Evolutionary conservation across 2,113 vertebrate species (phyloP).

Genomic region (Lophura nycthemera): DNA sequence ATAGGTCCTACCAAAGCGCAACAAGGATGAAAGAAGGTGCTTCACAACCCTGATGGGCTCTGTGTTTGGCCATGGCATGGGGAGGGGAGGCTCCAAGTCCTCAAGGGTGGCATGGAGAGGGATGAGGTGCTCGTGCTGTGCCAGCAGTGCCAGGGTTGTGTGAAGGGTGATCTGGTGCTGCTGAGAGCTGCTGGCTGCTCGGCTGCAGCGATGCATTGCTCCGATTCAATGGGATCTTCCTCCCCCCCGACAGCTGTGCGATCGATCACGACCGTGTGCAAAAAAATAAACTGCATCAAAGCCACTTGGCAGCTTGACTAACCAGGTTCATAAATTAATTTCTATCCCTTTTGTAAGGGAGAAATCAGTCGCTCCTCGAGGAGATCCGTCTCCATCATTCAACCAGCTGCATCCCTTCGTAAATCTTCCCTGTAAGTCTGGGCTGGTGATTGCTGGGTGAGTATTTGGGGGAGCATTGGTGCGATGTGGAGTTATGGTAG

Average conservation of each 20-base stretch:
- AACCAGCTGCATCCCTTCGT: slow-evolving; percentile 49
- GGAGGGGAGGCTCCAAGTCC: background rate
- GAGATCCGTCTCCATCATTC: background rate
- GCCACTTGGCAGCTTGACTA: slow-evolving; percentile 38
- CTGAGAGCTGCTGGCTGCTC: slow-evolving; percentile 44
- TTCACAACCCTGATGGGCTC: accelerated
- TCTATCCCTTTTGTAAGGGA: slow-evolving; percentile 41
- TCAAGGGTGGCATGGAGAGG: accelerated
- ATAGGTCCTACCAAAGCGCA: background rate
- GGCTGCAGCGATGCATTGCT: background rate
- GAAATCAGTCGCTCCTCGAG: slow-evolving; percentile 41
- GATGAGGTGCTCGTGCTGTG: accelerated
- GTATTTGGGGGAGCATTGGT: accelerated
- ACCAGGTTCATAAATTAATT: slow-evolving; percentile 51
- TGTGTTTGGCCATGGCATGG: accelerated
- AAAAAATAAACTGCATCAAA: slow-evolving; percentile 55
- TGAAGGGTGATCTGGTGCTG: slow-evolving; percentile 11
- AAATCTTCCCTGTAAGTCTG: slow-evolving; percentile 12
- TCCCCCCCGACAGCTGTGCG: slow-evolving; percentile 51
- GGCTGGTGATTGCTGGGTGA: slow-evolving; percentile 17
- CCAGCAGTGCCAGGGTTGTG: background rate
- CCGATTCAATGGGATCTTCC: background rate
- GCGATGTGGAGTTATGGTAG: accelerated
- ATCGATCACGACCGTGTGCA: slow-evolving; percentile 36
- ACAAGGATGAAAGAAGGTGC: background rate